Percentiles rank a stretch among this genome's conserved stretches.
Evolutionary conservation across 2,888 invertebrate species (phyloP).

Genomic region (Melanchra persicariae): DNA sequence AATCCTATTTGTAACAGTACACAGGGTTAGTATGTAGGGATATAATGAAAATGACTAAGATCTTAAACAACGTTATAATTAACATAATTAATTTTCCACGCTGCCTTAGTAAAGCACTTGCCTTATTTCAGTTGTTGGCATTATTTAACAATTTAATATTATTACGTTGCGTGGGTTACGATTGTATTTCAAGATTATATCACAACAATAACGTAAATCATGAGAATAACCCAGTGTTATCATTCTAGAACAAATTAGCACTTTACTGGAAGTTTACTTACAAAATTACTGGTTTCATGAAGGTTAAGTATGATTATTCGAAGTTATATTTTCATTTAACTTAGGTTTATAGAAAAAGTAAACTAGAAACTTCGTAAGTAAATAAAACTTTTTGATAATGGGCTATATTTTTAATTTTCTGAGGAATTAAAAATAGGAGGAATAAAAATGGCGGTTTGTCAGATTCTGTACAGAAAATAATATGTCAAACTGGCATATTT

Average conservation of each 20-base stretch:
- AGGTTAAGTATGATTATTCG: constrained; percentile 15
- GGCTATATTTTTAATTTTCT: too few relatives aligned
- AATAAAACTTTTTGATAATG: too few relatives aligned
- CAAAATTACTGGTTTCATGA: constrained; percentile 36
- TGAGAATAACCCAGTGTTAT: constrained; percentile 47
- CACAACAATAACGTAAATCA: constrained; percentile 66
- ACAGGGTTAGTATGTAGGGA: constrained; percentile 36
- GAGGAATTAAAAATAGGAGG: too few relatives aligned
- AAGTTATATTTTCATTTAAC: constrained; percentile 21
- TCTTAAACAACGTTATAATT: constrained; percentile 45
- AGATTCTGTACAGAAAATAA: too few relatives aligned
- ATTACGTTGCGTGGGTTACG: constrained; percentile 54
- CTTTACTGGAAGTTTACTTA: constrained; percentile 19
- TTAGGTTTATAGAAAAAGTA: constrained; percentile 1
- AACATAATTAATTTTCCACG: constrained; percentile 41
- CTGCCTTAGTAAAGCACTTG: constrained; percentile 32
- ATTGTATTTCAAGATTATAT: constrained; percentile 67
- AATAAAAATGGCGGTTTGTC: too few relatives aligned
- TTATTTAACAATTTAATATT: constrained; percentile 70
- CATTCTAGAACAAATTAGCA: constrained; percentile 38
- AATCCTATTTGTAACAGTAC: constrained; percentile 29
- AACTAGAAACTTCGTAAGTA: too few relatives aligned
- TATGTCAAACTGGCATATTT: too few relatives aligned
- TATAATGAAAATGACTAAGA: constrained; percentile 35
- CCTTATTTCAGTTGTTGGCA: constrained; percentile 62